A percentile compares a stretch with the other conserved stretches of the same genome.
Conservation (phyloP, 2,888 invertebrate genomes). For the Drosophila helvetica region DNA sequence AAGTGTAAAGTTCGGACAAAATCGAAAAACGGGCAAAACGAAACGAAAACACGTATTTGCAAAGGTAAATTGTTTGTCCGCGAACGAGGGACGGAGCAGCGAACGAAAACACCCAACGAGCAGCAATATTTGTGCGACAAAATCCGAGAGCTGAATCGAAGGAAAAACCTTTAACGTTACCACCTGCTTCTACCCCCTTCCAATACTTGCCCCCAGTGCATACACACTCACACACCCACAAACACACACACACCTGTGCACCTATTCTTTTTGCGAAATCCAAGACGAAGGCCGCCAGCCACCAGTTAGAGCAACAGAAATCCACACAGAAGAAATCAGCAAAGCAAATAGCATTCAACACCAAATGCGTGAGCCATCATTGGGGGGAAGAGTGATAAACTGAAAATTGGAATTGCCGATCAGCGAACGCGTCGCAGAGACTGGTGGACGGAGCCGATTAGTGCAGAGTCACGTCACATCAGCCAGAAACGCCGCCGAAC, state of each 20-base stretch:
- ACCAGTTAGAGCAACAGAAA: slow-evolving; percentile 10
- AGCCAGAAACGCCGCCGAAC: slow-evolving; percentile 44
- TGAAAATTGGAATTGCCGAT: slow-evolving; percentile 6
- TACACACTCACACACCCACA: slow-evolving; percentile 38
- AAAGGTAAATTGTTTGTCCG: not conserved
- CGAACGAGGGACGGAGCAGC: not conserved
- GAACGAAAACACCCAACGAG: not conserved
- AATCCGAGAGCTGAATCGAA: not conserved
- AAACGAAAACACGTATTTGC: slow-evolving; percentile 9
- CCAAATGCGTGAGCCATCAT: slow-evolving; percentile 56
- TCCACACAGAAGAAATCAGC: slow-evolving; percentile 24
- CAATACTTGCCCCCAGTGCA: slow-evolving; percentile 52
- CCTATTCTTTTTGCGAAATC: slow-evolving; percentile 73
- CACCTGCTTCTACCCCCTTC: slow-evolving; percentile 46
- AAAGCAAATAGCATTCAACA: slow-evolving; percentile 21
- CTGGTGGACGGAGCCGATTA: slow-evolving; percentile 38
- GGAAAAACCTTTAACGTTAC: slow-evolving; percentile 39
- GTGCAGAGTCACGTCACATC: slow-evolving; percentile 70
- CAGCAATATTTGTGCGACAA: not conserved
- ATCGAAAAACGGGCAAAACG: slow-evolving; percentile 15
- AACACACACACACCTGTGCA: slow-evolving; percentile 50
- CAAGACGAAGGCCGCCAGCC: slow-evolving; percentile 70
- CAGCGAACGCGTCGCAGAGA: slow-evolving; percentile 1
- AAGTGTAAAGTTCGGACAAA: slow-evolving; percentile 64
- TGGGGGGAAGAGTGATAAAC: slow-evolving; percentile 10